Percentiles rank a stretch among this genome's conserved stretches.
Conservation (phyloP, 2,797 vertebrate species). For the Saxicola maurus region DNA sequence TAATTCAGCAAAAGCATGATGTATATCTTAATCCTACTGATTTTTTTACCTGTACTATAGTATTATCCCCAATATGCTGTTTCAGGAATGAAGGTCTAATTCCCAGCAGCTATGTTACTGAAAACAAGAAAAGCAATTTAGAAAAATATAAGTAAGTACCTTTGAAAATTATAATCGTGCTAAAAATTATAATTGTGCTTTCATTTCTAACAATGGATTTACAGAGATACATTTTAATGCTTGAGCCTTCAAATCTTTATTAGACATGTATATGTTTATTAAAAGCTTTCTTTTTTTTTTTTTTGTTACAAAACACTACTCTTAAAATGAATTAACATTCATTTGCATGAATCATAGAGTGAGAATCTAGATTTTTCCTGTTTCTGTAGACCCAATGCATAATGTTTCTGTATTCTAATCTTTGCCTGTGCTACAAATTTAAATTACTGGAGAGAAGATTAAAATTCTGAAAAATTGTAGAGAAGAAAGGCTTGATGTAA, state of each 20-base stretch:
- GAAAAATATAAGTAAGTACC: slow-evolving; percentile 82
- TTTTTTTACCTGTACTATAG: background rate
- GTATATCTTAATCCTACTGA: background rate
- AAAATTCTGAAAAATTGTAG: background rate
- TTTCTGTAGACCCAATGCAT: background rate
- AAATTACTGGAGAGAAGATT: background rate
- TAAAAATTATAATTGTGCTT: background rate
- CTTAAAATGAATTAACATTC: background rate
- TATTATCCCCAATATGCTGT: background rate
- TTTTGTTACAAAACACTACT: background rate
- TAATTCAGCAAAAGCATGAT: background rate
- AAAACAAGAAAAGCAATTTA: slow-evolving; percentile 74
- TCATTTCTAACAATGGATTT: background rate
- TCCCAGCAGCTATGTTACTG: slow-evolving; percentile 86
- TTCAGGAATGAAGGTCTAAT: slow-evolving; percentile 86
- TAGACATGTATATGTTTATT: background rate
- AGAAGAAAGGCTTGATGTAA: background rate
- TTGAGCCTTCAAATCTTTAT: background rate
- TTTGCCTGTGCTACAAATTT: background rate
- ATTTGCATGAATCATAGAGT: background rate
- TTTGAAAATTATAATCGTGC: background rate
- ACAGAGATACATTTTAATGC: background rate
- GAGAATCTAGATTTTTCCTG: background rate
- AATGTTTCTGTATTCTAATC: background rate
- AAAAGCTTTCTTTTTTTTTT: background rate